Evolutionary conservation across 2,888 invertebrate species (phyloP).

Genomic region (Andrena haemorrhoa): DNA sequence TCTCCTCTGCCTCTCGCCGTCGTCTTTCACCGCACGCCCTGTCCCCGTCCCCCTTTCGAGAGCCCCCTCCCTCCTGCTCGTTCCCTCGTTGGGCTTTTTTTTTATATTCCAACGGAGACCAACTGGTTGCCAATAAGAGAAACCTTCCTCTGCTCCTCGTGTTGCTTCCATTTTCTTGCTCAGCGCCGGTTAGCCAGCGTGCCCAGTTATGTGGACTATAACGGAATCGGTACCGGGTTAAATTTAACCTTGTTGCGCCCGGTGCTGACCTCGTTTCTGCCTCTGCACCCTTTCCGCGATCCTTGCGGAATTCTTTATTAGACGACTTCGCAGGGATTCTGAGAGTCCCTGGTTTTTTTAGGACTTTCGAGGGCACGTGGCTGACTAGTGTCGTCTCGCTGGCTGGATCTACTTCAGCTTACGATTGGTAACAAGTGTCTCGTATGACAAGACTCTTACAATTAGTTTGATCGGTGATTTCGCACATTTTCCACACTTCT

Average conservation of each 20-base stretch:
- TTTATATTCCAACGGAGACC: conserved; percentile 31
- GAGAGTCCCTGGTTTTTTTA: background rate
- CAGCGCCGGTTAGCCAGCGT: conserved; percentile 49
- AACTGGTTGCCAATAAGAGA: conserved; percentile 70
- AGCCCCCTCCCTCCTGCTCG: conserved; percentile 8
- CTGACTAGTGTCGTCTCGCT: too few species aligned
- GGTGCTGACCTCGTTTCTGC: conserved; percentile 52
- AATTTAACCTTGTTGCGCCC: conserved; percentile 60
- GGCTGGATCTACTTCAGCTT: too few species aligned
- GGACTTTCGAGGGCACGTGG: too few species aligned
- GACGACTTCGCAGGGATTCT: background rate
- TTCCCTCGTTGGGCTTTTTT: conserved; percentile 26
- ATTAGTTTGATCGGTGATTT: too few species aligned
- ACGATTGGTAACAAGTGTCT: too few species aligned
- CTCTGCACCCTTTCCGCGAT: conserved; percentile 39
- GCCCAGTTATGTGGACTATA: conserved; percentile 69
- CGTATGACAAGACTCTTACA: too few species aligned
- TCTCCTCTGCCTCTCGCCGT: conserved; percentile 3
- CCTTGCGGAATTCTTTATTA: conserved; percentile 32
- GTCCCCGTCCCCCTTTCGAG: conserved; percentile 15
- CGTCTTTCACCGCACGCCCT: background rate
- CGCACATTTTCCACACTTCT: too few species aligned
- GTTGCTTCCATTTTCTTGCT: conserved; percentile 64
- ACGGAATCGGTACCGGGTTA: conserved; percentile 70
- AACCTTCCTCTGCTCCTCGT: conserved; percentile 46